These are phyloP conservation scores for Diadegma fenestrale DNA, from an alignment of 2,888 invertebrate species.

Conservation along the genomic window DNA sequence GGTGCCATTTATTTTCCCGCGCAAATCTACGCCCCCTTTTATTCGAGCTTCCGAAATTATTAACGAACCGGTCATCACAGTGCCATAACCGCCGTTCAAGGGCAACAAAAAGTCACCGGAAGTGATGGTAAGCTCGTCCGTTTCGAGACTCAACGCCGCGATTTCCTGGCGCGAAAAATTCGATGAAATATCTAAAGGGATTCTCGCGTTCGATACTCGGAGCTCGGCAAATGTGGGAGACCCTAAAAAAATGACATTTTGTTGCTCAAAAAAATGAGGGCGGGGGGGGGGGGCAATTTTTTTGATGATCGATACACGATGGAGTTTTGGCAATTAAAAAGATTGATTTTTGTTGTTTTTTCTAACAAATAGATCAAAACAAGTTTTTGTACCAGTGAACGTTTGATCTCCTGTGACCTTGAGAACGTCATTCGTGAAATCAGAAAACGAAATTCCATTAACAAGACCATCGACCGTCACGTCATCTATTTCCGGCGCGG, in stretches of 20 bases:
- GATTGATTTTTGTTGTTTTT: no score
- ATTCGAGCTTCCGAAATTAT: constrained; percentile 70
- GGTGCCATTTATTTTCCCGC: constrained; percentile 85
- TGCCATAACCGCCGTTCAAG: constrained; percentile 68
- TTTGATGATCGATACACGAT: no score
- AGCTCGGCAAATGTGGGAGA: constrained; percentile 69
- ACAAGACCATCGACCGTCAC: constrained; percentile 85
- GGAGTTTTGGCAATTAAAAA: not conserved
- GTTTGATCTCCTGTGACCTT: constrained; percentile 85
- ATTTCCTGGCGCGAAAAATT: constrained; percentile 68
- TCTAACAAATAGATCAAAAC: constrained; percentile 26
- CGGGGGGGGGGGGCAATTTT: no score
- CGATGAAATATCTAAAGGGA: constrained; percentile 71
- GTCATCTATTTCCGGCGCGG: constrained; percentile 83
- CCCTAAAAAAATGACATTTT: constrained; percentile 63
- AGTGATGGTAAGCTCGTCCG: constrained; percentile 70
- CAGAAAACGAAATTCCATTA: constrained; percentile 85
- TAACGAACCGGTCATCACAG: constrained; percentile 71
- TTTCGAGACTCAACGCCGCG: constrained; percentile 58
- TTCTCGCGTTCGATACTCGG: constrained; percentile 56
- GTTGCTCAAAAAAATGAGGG: not conserved
- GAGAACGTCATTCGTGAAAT: constrained; percentile 85
- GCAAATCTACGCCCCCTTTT: constrained; percentile 84
- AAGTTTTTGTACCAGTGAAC: constrained; percentile 79
- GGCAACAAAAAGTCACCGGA: constrained; percentile 76